phyloP scores from a whole-genome alignment of 2,797 vertebrate genomes.

The Luscinia megarhynchos region DNA sequence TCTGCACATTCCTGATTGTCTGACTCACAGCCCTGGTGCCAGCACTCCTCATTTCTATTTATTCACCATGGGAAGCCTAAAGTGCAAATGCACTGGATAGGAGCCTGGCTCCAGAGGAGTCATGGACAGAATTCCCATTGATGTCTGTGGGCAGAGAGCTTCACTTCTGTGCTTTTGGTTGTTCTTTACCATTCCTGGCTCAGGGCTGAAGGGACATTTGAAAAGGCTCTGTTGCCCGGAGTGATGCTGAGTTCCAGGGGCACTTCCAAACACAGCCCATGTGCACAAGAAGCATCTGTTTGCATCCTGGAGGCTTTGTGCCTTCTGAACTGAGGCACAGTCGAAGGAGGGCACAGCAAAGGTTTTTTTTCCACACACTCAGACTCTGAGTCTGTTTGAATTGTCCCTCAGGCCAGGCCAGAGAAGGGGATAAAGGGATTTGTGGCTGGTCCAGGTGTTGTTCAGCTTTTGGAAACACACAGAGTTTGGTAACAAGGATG shows the following conservation, averaged over 20 bases:
- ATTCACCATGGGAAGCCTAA: constrained; percentile 50
- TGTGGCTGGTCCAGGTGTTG: not conserved
- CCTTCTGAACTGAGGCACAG: not conserved
- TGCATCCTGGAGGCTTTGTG: not conserved
- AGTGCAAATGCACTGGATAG: constrained; percentile 34
- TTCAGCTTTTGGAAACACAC: not conserved
- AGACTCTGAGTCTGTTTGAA: not conserved
- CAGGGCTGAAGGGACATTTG: not conserved
- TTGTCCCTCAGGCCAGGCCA: not conserved
- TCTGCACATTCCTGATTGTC: constrained; percentile 46
- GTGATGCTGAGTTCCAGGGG: not conserved
- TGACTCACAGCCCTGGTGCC: constrained; percentile 40
- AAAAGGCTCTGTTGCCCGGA: constrained; percentile 14
- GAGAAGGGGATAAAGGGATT: not conserved
- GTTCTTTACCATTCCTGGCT: constrained; percentile 31
- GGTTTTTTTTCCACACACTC: not conserved
- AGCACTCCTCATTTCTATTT: constrained; percentile 37
- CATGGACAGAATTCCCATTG: constrained; percentile 47
- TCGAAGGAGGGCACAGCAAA: accelerated
- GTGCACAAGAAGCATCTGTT: constrained; percentile 39
- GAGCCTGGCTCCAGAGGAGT: constrained; percentile 24
- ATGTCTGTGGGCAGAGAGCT: constrained; percentile 35
- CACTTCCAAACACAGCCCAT: not conserved
- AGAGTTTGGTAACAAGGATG: not conserved
- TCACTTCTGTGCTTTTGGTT: constrained; percentile 25